phyloP scores from a whole-genome alignment of 2,113 vertebrate species.

The Bettongia penicillata region DNA sequence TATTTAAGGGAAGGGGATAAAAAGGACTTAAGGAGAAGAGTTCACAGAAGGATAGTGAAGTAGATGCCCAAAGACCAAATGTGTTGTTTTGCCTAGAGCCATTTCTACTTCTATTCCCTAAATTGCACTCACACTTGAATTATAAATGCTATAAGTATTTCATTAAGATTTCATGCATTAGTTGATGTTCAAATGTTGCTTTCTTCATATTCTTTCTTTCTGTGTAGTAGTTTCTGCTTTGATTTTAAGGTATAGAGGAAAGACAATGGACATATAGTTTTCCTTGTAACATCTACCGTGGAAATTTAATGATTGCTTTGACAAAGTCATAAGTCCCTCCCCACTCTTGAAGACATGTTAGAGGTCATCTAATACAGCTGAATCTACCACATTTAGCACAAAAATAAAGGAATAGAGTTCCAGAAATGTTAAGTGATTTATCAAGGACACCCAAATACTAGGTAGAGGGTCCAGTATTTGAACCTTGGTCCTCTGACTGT shows the following conservation, averaged over 20 bases:
- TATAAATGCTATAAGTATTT: not conserved
- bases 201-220: not conserved
- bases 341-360: not conserved
- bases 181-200: not conserved
- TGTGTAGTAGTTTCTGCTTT: not conserved
- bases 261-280: not conserved
- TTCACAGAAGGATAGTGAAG: not conserved
- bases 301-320: not conserved
- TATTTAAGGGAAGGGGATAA: not conserved
- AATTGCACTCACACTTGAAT: not conserved
- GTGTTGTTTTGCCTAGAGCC: slow-evolving; percentile 1
- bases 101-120: not conserved
- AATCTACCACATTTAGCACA: not conserved
- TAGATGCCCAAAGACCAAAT: not conserved
- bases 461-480: not conserved
- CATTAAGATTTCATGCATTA: not conserved
- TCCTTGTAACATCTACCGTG: not conserved
- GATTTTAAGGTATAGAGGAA: not conserved
- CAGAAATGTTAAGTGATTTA: not conserved
- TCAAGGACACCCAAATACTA: not conserved
- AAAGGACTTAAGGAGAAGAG: too few relatives aligned
- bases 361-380: not conserved
- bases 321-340: not conserved
- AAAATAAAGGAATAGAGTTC: not conserved
- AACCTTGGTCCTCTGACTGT: not conserved